Conservation (phyloP, 2,888 invertebrate species). For the Odontomyia ornata region DNA sequence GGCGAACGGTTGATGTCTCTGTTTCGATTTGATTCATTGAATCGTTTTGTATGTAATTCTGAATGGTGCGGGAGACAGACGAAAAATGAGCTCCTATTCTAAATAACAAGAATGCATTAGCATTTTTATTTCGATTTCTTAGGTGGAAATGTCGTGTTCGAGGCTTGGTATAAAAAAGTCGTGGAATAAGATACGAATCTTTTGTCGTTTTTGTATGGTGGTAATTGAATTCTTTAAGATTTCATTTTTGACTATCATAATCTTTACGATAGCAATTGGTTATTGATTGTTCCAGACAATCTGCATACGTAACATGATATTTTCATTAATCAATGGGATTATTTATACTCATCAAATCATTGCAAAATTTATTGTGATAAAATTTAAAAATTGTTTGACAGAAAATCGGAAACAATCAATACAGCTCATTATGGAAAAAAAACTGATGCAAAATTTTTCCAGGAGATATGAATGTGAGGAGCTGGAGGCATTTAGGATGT, state of each 20-base stretch:
- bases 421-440: too few species aligned
- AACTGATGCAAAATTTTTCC: too few species aligned
- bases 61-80: constrained; percentile 16
- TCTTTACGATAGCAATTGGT: not conserved
- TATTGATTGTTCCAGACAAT: not conserved
- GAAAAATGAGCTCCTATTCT: constrained; percentile 26
- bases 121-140: not conserved
- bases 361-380: too few species aligned
- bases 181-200: not conserved
- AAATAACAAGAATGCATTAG: constrained; percentile 19
- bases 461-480: too few species aligned
- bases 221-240: not conserved
- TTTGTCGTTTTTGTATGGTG: not conserved
- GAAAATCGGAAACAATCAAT: too few species aligned
- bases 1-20: constrained; percentile 24
- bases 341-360: too few species aligned
- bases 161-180: not conserved
- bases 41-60: constrained; percentile 1
- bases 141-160: not conserved
- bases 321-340: too few species aligned
- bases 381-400: too few species aligned
- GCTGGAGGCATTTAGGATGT: too few species aligned
- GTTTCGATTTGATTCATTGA: constrained; percentile 34
- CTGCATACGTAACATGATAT: not conserved
- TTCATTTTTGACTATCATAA: not conserved